Evolutionary conservation across 2,113 vertebrate species (phyloP).

Genomic region (Bufo bufo): DNA sequence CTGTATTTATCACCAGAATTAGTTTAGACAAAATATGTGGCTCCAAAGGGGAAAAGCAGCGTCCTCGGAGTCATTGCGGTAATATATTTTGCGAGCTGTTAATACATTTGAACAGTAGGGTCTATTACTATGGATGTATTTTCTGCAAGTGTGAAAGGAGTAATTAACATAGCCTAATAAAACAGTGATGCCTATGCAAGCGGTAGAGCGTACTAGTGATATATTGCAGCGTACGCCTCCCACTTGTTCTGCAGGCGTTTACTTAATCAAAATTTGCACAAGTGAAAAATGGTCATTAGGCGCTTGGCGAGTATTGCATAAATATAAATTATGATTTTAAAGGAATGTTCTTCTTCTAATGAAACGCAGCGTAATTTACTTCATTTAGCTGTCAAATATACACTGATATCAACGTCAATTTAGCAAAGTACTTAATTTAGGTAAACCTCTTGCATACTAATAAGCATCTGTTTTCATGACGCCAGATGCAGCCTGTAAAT

Average conservation of each 20-base stretch:
- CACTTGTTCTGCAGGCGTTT: conserved; percentile 43
- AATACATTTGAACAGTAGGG: conserved; percentile 9
- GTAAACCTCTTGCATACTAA: conserved; percentile 44
- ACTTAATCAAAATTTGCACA: conserved; percentile 43
- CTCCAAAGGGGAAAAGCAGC: conserved; percentile 5
- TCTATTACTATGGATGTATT: conserved; percentile 35
- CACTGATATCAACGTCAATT: conserved; percentile 44
- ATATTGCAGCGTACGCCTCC: conserved; percentile 15
- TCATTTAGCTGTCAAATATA: conserved; percentile 45
- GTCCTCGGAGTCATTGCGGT: background rate
- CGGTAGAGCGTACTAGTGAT: conserved; percentile 38
- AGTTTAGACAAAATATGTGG: background rate
- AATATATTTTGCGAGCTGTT: conserved; percentile 26
- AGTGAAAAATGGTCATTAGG: conserved; percentile 47
- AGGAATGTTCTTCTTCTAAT: conserved; percentile 48
- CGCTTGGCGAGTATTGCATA: conserved; percentile 25
- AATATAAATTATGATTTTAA: conserved; percentile 52
- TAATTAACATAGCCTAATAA: conserved; percentile 50
- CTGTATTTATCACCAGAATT: conserved; percentile 16
- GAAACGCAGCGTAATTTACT: conserved; percentile 48
- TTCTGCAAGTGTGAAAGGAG: conserved; percentile 10
- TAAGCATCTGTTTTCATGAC: conserved; percentile 35
- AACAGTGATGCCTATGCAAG: conserved; percentile 27
- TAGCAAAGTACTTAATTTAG: conserved; percentile 45
- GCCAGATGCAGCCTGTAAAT: conserved; percentile 15